phyloP scores from a whole-genome alignment of 2,797 vertebrate genomes.

The Lagodon rhomboides region DNA sequence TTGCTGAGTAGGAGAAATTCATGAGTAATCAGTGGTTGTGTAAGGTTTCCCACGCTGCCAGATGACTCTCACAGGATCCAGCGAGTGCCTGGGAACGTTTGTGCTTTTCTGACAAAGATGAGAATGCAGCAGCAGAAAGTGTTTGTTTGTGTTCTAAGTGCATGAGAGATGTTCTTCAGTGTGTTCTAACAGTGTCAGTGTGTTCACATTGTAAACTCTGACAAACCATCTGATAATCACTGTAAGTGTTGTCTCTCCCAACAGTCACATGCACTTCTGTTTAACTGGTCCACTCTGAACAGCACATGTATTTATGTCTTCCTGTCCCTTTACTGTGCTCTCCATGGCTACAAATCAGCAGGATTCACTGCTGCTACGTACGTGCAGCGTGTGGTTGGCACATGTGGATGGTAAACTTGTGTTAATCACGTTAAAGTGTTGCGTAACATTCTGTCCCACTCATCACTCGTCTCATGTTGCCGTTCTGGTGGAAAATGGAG shows the following conservation, averaged over 20 bases:
- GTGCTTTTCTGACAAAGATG: conserved; percentile 47
- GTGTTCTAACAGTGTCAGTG: background rate
- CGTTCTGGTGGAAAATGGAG: background rate
- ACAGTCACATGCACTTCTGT: background rate
- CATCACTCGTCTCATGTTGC: conserved; percentile 22
- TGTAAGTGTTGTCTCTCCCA: conserved; percentile 15
- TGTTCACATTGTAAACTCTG: conserved; percentile 7
- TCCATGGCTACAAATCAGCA: conserved; percentile 39
- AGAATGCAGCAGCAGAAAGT: conserved; percentile 26
- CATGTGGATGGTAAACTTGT: conserved; percentile 48
- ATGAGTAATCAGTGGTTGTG: conserved; percentile 75
- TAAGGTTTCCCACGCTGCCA: conserved; percentile 76
- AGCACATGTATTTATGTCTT: conserved; percentile 38
- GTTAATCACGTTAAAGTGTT: conserved; percentile 28
- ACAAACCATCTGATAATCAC: background rate
- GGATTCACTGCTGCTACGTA: conserved; percentile 43
- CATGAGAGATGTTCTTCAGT: conserved; percentile 4
- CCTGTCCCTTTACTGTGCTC: conserved; percentile 26
- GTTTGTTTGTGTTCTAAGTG: conserved; percentile 28
- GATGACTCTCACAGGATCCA: conserved; percentile 65
- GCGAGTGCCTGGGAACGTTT: conserved; percentile 56
- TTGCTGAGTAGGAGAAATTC: conserved; percentile 64
- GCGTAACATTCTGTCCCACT: conserved; percentile 30
- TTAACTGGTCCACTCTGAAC: background rate
- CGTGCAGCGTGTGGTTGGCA: conserved; percentile 43